Base-by-base conservation (phyloP, 2,797 vertebrate species). In the Argya squamiceps region DNA sequence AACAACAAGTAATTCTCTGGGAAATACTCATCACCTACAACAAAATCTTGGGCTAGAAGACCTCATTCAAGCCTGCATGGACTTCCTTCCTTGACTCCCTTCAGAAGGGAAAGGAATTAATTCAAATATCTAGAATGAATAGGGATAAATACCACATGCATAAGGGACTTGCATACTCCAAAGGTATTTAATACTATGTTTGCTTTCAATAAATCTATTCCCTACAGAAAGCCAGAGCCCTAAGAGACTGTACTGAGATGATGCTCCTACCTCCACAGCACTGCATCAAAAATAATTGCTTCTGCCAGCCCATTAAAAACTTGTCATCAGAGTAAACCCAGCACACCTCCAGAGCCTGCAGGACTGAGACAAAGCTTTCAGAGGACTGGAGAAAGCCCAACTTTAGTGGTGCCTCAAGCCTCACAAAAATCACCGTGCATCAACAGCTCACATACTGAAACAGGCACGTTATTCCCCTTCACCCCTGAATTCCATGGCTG, bases 1-100 rank as follows among this genome's bases (percentile, higher is more conserved):
- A 96, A 96, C 74, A 93, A 46, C 37, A 90, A 59, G 60, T 96
- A 76, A 93, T 56, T 94, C 60, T 76, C 70, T 74, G 34, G 62
- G 74, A 96, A 93, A 93, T 10, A 27, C 13, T 80, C 39, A 82
- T 85, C 43, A 73, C 39, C 78, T 74, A 36, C 56, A 88, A 62
- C 11, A 22, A 77, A 82, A 75, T 47, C 34, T 59, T 78, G 79
- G 52, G 18, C 30, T n/a, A 89, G 47, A 91, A 71, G 34, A 88
- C 53, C 23, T 92, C 46, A 29, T 32, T 73, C 36, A 84, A 88
- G 49, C 7, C 59, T 56, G 19, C 18, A 53, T 2, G 4, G 41
- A 91, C 62, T 34, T 82, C 43, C 10, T 74, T 63, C 41, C 44
- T 36, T 18, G 24, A 75, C 5, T 46, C 22, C 4, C 18, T 74